A percentile compares a stretch with the other conserved stretches of the same genome.
Conservation (phyloP, 2,797 vertebrate genomes). For the Setipinna tenuifilis region DNA sequence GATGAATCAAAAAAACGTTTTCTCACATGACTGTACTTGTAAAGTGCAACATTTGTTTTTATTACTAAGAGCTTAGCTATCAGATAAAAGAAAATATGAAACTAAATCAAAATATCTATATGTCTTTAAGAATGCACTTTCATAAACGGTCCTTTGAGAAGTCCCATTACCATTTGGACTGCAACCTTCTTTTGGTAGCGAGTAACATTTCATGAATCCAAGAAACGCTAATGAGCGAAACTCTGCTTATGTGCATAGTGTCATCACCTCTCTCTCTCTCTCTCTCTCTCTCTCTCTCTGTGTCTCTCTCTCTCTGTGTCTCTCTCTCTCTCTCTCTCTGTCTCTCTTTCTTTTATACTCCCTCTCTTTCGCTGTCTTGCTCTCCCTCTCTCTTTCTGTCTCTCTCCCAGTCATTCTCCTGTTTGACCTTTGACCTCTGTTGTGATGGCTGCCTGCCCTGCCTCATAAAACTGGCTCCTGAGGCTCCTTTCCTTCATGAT, state of each 20-base stretch:
- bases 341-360: too few relatives aligned
- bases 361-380: not conserved
- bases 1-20: not conserved
- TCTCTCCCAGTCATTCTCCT: not conserved
- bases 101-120: not conserved
- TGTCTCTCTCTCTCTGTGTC: too few relatives aligned
- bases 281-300: too few relatives aligned
- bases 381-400: not conserved
- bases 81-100: not conserved
- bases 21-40: not conserved
- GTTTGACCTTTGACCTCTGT: not conserved
- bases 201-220: not conserved
- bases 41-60: not conserved
- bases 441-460: not conserved
- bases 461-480: not conserved
- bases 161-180: not conserved
- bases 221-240: not conserved
- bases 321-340: too few relatives aligned
- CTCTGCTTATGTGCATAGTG: not conserved
- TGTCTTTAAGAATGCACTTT: not conserved
- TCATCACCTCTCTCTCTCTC: not conserved
- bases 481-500: conserved; percentile 14
- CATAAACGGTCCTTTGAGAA: not conserved
- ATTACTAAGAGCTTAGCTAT: not conserved
- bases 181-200: not conserved